A percentile compares a stretch with the other conserved stretches of the same genome.
Evolutionary conservation across 2,888 invertebrate species (phyloP).

Genomic region (Leucozona laternaria): DNA sequence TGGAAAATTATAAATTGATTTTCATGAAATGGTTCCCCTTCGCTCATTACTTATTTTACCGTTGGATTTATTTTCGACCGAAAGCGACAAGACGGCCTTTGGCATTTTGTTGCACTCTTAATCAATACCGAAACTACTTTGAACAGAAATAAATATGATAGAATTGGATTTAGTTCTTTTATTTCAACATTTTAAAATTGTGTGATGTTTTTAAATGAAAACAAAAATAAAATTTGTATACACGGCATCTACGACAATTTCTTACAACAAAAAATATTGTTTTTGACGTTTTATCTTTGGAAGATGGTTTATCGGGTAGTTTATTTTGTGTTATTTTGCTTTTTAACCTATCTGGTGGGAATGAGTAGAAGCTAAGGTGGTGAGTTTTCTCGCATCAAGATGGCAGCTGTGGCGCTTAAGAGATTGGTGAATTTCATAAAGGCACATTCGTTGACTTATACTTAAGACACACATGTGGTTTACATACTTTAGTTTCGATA

Average conservation of each 20-base stretch:
- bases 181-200: slow-evolving; percentile 2
- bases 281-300: slow-evolving; percentile 60
- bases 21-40: neutral
- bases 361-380: too few relatives aligned
- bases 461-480: too few relatives aligned
- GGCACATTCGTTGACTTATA: too few relatives aligned
- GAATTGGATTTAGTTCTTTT: too few relatives aligned
- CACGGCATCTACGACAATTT: slow-evolving; percentile 59
- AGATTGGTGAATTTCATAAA: too few relatives aligned
- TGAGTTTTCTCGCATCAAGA: too few relatives aligned
- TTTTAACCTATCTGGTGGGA: too few relatives aligned
- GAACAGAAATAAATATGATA: neutral
- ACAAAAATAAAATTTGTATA: slow-evolving; percentile 71
- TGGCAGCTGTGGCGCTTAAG: too few relatives aligned
- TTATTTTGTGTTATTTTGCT: slow-evolving; percentile 1
- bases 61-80: neutral
- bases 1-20: neutral
- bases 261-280: slow-evolving; percentile 31
- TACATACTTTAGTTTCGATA: too few relatives aligned
- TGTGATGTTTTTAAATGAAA: slow-evolving; percentile 31
- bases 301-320: slow-evolving; percentile 10
- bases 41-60: neutral
- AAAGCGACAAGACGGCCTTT: neutral
- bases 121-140: neutral
- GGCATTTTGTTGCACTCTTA: neutral